Percentiles rank a stretch among this genome's conserved stretches.
Evolutionary conservation across 2,797 vertebrate genomes (phyloP).

Genomic region (Alfaro cultratus): DNA sequence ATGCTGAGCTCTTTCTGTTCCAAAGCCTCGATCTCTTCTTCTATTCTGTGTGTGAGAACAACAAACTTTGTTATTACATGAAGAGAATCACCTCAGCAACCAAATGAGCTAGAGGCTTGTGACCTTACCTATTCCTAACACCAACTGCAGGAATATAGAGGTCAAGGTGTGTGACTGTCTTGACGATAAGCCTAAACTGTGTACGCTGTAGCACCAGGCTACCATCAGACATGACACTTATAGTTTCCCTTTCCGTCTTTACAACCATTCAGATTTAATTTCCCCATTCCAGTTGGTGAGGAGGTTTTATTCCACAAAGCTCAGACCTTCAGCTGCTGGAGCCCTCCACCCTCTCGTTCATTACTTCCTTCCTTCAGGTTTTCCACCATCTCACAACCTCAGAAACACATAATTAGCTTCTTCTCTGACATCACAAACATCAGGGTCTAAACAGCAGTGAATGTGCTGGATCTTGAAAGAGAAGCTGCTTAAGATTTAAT

Average conservation of each 20-base stretch:
- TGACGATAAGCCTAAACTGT: neutral
- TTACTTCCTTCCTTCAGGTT: too few species aligned
- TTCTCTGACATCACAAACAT: neutral
- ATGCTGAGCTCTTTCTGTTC: constrained; percentile 89
- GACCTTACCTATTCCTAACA: neutral
- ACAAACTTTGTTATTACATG: neutral
- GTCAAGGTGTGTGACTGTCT: neutral
- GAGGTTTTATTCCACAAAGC: neutral
- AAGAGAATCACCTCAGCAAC: neutral
- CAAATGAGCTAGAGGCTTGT: neutral
- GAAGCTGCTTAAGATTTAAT: too few species aligned
- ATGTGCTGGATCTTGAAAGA: too few species aligned
- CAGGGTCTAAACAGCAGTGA: neutral
- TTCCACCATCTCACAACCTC: too few species aligned
- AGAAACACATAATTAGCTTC: neutral
- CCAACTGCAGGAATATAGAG: neutral
- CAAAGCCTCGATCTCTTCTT: constrained; percentile 88
- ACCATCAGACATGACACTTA: neutral
- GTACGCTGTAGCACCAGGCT: neutral
- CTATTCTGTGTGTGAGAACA: constrained; percentile 78
- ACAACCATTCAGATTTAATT: neutral
- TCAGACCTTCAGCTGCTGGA: neutral
- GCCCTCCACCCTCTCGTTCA: too few species aligned
- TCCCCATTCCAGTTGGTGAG: neutral
- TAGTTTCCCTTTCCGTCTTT: neutral